Conservation (phyloP, 2,113 vertebrate species). For the Agelaius phoeniceus region DNA sequence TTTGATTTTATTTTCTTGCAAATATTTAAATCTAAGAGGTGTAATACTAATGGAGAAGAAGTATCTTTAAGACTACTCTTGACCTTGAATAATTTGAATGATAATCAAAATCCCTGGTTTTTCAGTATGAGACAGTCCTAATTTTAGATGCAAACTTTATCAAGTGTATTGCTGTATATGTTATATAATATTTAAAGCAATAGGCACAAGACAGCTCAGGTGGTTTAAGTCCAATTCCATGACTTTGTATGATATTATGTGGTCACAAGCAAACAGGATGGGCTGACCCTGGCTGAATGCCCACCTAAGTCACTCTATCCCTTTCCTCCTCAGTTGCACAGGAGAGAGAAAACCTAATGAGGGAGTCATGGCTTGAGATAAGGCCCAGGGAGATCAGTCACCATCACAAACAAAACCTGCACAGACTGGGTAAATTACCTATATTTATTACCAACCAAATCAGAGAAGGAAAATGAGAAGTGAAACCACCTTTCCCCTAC, state of each 20-base stretch:
- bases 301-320: neutral
- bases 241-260: neutral
- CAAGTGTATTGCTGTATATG: neutral
- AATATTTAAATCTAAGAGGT: neutral
- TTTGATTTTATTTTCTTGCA: neutral
- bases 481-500: neutral
- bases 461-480: neutral
- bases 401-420: neutral
- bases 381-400: neutral
- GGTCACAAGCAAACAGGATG: neutral
- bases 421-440: neutral
- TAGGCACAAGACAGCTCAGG: neutral
- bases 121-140: neutral
- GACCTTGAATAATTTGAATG: neutral
- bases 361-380: accelerated
- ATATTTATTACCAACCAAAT: neutral
- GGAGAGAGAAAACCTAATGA: neutral
- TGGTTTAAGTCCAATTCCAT: neutral
- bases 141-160: neutral
- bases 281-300: neutral
- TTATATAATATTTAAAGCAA: neutral
- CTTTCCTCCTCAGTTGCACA: neutral
- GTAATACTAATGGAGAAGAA: neutral
- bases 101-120: neutral
- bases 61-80: neutral